Conservation (phyloP, 2,888 invertebrate genomes). For the Artemia sp. region DNA sequence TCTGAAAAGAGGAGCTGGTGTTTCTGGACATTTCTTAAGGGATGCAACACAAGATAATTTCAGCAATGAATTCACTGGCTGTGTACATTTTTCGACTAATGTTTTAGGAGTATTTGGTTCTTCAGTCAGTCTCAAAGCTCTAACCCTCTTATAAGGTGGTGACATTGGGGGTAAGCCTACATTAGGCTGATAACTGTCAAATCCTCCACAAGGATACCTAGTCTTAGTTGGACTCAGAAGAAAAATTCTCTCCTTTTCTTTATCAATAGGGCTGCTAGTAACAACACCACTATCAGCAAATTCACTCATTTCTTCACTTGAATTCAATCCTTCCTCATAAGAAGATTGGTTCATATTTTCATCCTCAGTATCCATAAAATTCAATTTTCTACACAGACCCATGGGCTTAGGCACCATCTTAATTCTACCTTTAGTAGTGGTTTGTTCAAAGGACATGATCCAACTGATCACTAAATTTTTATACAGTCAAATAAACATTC, state of each 20-base stretch:
- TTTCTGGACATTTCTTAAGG: too few species aligned
- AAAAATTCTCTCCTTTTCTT: slow-evolving; percentile 10
- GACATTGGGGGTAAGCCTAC: slow-evolving; percentile 24
- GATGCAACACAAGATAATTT: too few species aligned
- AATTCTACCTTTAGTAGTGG: background rate
- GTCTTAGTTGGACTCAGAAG: background rate
- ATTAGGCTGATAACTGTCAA: background rate
- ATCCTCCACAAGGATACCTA: slow-evolving; percentile 2
- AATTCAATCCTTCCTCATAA: slow-evolving; percentile 13
- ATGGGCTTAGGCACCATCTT: slow-evolving; percentile 14
- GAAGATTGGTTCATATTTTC: slow-evolving; percentile 11
- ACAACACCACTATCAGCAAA: slow-evolving; percentile 7
- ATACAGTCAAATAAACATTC: too few species aligned
- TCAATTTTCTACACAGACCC: slow-evolving; percentile 1
- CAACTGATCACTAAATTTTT: background rate
- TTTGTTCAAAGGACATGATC: slow-evolving; percentile 11
- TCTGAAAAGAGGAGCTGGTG: too few species aligned
- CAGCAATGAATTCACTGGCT: too few species aligned
- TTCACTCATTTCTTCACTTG: slow-evolving; percentile 6
- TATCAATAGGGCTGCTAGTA: slow-evolving; percentile 6
- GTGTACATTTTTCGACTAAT: slow-evolving; percentile 41
- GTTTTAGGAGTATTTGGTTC: slow-evolving; percentile 73
- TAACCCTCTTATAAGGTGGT: slow-evolving; percentile 43
- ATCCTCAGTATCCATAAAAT: slow-evolving; percentile 12
- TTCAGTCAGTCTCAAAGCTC: slow-evolving; percentile 53